These are phyloP conservation scores for Apostichopus californicus DNA, from an alignment of 35 echinoderm and acorn worm genomes.

Conservation along the genomic window DNA sequence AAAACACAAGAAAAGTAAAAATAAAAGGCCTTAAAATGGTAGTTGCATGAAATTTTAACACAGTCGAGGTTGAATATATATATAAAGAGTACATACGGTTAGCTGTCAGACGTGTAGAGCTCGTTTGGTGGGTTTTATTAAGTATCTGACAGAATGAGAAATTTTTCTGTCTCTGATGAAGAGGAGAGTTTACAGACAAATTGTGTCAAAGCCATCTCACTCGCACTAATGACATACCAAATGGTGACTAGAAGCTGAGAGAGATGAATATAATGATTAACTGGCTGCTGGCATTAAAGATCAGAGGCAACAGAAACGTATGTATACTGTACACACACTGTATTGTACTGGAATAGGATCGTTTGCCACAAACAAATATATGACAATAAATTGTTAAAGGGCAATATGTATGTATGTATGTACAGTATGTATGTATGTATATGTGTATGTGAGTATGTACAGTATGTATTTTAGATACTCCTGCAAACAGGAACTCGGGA, in stretches of 20 bases:
- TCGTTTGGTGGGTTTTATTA: neutral
- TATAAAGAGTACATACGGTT: neutral
- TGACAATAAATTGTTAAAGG: no score
- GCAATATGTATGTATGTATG: no score
- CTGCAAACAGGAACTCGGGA: no score
- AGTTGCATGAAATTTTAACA: neutral
- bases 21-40: neutral
- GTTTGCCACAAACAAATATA: no score
- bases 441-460: no score
- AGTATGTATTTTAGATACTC: no score
- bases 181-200: neutral
- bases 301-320: no score
- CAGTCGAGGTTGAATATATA: neutral
- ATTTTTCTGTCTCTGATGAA: neutral
- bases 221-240: neutral
- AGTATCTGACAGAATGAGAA: slow-evolving; percentile 11
- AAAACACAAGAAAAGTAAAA: neutral
- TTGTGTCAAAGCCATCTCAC: slow-evolving; percentile 13
- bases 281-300: no score
- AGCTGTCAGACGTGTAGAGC: neutral
- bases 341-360: no score
- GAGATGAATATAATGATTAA: neutral
- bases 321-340: no score
- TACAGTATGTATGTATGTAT: no score
- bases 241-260: neutral